These are phyloP conservation scores for Hybognathus amarus DNA, from an alignment of 2,797 vertebrate genomes.

Conservation along the genomic window DNA sequence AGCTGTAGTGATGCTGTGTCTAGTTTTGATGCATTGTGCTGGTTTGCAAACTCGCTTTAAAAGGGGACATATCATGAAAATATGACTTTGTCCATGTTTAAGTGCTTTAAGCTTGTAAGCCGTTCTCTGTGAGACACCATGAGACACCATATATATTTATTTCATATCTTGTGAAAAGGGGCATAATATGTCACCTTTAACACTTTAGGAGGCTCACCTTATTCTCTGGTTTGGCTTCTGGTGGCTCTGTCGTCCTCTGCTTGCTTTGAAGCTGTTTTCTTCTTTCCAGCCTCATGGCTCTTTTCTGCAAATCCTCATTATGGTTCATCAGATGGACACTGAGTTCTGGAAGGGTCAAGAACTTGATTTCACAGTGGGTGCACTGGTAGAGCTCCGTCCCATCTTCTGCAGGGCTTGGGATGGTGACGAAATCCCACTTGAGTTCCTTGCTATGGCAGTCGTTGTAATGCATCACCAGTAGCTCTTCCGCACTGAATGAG, in stretches of 20 bases:
- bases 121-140: no score
- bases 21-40: no score
- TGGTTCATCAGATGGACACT: constrained; percentile 89
- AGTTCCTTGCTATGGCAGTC: constrained; percentile 93
- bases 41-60: no score
- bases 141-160: no score
- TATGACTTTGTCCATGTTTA: no score
- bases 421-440: constrained; percentile 91
- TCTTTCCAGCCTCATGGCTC: constrained; percentile 89
- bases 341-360: constrained; percentile 85
- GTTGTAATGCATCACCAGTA: constrained; percentile 96
- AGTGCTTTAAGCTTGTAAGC: no score
- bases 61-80: no score
- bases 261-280: constrained; percentile 92
- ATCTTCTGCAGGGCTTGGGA: constrained; percentile 78
- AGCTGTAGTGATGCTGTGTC: not conserved
- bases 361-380: constrained; percentile 92
- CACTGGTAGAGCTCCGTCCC: constrained; percentile 89
- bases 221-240: constrained; percentile 84
- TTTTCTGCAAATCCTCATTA: constrained; percentile 96
- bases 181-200: no score
- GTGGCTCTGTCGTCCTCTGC: constrained; percentile 83
- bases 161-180: no score
- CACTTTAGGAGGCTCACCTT: constrained; percentile 79
- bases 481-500: constrained; percentile 88